Evolutionary conservation across 1,140 invertebrate species (phyloP).

Genomic region (Anagrus nilaparvatae): DNA sequence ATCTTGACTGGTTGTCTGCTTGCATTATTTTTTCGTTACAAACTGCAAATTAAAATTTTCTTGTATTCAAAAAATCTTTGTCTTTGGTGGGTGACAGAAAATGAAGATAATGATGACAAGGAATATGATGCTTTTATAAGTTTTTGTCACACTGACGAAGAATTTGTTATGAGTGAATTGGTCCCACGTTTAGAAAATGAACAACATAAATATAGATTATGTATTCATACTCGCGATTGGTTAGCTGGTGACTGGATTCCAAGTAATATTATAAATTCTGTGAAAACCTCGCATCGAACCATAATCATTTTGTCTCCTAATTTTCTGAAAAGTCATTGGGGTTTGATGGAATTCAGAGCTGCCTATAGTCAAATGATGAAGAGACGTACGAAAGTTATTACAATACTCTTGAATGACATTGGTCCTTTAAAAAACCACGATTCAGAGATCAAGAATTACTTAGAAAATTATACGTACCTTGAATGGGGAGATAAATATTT

Average conservation of each 20-base stretch:
- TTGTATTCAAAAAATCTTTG: slow-evolving; percentile 54
- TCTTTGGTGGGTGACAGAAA: slow-evolving; percentile 56
- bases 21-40: slow-evolving; percentile 53
- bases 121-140: slow-evolving; percentile 81
- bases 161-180: slow-evolving; percentile 58
- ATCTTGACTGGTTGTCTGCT: no score
- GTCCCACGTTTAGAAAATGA: slow-evolving; percentile 55
- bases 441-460: no score
- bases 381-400: no score
- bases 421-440: no score
- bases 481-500: no score
- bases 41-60: slow-evolving; percentile 58
- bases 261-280: slow-evolving; percentile 66
- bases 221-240: slow-evolving; percentile 77
- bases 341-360: slow-evolving; percentile 70
- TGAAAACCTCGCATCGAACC: slow-evolving; percentile 68
- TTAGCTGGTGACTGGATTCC: slow-evolving; percentile 58
- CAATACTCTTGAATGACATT: no score
- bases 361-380: slow-evolving; percentile 61
- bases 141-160: slow-evolving; percentile 71
- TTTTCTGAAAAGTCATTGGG: slow-evolving; percentile 78
- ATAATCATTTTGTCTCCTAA: slow-evolving; percentile 72
- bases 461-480: no score
- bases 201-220: slow-evolving; percentile 51
- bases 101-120: slow-evolving; percentile 67